Conservation (phyloP, 2,113 vertebrate species). For the Lophochroa leadbeateri region DNA sequence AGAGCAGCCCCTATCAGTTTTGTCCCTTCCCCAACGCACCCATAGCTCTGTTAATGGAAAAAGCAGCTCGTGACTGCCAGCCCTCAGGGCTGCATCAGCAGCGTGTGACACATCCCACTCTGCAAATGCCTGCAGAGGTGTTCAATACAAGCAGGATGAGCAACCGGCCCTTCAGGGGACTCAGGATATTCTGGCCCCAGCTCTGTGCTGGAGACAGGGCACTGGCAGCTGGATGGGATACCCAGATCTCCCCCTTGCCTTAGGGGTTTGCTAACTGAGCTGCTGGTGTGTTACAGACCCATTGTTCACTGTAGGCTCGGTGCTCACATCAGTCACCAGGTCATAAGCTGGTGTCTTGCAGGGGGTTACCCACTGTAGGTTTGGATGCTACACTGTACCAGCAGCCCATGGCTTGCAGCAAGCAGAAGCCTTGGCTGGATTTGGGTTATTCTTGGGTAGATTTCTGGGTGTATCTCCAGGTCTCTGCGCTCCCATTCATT, state of each 20-base stretch:
- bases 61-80: background rate
- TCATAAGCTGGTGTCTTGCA: background rate
- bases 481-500: background rate
- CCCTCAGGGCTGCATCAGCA: background rate
- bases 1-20: accelerated
- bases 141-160: background rate
- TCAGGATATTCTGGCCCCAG: background rate
- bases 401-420: background rate
- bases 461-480: background rate
- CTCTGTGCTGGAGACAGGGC: background rate
- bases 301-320: accelerated
- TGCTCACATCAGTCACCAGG: background rate
- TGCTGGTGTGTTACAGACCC: background rate
- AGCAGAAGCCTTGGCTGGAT: background rate
- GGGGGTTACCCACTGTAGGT: background rate
- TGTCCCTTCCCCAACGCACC: background rate
- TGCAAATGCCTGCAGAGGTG: background rate
- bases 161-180: background rate
- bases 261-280: background rate
- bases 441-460: background rate
- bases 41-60: background rate
- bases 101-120: background rate
- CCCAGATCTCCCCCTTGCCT: background rate
- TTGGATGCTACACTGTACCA: accelerated
- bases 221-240: background rate